Evolutionary conservation across 2,888 invertebrate genomes (phyloP).

Genomic region (Anticlea derivata): DNA sequence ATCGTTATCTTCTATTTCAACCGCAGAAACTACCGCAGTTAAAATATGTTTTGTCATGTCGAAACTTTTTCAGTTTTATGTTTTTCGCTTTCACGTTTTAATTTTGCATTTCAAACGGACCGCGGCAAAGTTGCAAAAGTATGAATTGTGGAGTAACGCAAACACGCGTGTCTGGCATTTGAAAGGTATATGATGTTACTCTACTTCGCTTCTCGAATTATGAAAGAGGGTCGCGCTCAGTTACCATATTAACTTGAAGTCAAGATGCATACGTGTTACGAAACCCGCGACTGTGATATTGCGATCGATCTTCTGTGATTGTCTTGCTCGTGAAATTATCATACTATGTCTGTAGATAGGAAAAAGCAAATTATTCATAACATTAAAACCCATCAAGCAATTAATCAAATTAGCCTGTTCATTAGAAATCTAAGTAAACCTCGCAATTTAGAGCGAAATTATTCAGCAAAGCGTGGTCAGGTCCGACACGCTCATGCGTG

Average conservation of each 20-base stretch:
- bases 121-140: constrained; percentile 20
- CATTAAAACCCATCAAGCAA: not conserved
- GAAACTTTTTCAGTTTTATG: constrained; percentile 32
- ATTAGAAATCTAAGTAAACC: not conserved
- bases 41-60: constrained; percentile 27
- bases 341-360: not conserved
- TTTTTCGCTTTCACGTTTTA: constrained; percentile 31
- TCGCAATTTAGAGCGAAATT: constrained; percentile 1
- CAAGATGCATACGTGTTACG: not conserved
- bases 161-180: constrained; percentile 34
- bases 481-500: constrained; percentile 34
- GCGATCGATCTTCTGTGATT: not conserved
- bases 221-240: constrained; percentile 41
- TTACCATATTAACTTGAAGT: constrained; percentile 54
- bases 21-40: constrained; percentile 17
- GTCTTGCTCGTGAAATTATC: not conserved
- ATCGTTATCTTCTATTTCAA: constrained; percentile 37
- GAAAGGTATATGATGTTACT: constrained; percentile 35
- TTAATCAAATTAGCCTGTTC: not conserved
- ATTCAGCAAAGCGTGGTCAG: constrained; percentile 25
- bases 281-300: not conserved
- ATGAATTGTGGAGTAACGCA: constrained; percentile 30
- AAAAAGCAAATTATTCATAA: not conserved
- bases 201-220: constrained; percentile 29
- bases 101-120: constrained; percentile 35